Evolutionary conservation across 1,140 invertebrate species (phyloP), one percentile per base, ranked within the genome.

Genomic region (Apis laboriosa): DNA sequence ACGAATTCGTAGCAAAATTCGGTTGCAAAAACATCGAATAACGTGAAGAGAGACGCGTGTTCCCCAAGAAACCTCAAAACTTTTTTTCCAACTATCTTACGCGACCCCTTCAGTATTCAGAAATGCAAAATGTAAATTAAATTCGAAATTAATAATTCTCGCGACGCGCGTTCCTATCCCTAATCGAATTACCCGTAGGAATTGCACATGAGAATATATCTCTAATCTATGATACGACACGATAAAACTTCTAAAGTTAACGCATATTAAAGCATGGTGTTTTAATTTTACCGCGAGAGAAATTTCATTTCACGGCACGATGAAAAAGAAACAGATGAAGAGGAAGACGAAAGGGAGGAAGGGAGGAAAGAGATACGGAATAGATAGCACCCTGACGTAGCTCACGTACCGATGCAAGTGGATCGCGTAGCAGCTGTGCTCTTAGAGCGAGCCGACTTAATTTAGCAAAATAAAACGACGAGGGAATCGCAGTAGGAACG

Each of bases 381-480:
- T 21, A 55, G 64, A 76, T 76, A 24, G 34, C 49, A 17, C 7
- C 34, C 19, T 34, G 77, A 28, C 21, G n/a, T 19, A 11, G 28
- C 15, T 70, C 28, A 72, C 51, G 49, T 61, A 9, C 24, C 68
- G 51, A 64, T 64, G 24, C 51, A 11, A 56, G 61, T 28, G n/a
- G 24, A 13, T 67, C n/a, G 49, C 28, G 74, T 49, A 63, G 28
- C 80, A 83, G 66, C 75, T 83, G 80, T 17, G 49, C 55, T 21
- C 66, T 71, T n/a, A 49, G 43, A 53, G 28, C 24, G n/a, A 34
- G 71, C n/a, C 64, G 74, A 83, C 75, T 83, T 70, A 77, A 83
- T 83, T 83, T 70, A 55, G 49, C 56, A 77, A 77, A 77, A 77
- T 63, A 77, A 83, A 83, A 83, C 74, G 58, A 63, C 51, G 7